phyloP scores from a whole-genome alignment of 2,888 invertebrate genomes.

The Coelogynopora nodosa region DNA sequence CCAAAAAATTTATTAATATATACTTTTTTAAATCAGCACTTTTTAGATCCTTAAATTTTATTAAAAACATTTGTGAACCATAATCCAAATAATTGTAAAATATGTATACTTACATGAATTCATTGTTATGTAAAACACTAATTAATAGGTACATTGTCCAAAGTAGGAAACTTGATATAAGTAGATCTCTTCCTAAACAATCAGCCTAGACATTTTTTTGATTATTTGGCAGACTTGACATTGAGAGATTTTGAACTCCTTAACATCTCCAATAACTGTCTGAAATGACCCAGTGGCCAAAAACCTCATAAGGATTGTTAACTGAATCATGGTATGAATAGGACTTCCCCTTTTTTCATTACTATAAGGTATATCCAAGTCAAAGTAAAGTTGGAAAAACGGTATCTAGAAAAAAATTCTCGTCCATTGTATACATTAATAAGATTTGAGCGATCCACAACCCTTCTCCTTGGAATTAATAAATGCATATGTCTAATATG shows the following conservation, averaged over 20 bases:
- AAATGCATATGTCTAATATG: not conserved
- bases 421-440: not conserved
- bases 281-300: slow-evolving; percentile 22
- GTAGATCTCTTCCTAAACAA: slow-evolving; percentile 5
- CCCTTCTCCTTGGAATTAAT: not conserved
- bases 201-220: slow-evolving; percentile 24
- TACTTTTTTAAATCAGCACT: not conserved
- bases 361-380: not conserved
- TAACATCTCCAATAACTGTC: slow-evolving; percentile 9
- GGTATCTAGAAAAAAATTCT: not conserved
- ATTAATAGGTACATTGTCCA: slow-evolving; percentile 8
- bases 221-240: not conserved
- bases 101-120: not conserved
- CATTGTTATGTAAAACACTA: slow-evolving; percentile 3
- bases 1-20: not conserved
- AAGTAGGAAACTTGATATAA: slow-evolving; percentile 4
- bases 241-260: slow-evolving; percentile 14
- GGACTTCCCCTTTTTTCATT: not conserved
- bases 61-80: slow-evolving; percentile 23
- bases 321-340: slow-evolving; percentile 17
- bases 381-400: not conserved
- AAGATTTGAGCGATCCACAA: not conserved
- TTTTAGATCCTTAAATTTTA: not conserved
- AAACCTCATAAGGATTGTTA: not conserved
- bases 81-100: not conserved